Percentiles rank a stretch among this genome's conserved stretches.
Evolutionary conservation across 2,888 invertebrate species (phyloP).

Genomic region (Catonia carolina): DNA sequence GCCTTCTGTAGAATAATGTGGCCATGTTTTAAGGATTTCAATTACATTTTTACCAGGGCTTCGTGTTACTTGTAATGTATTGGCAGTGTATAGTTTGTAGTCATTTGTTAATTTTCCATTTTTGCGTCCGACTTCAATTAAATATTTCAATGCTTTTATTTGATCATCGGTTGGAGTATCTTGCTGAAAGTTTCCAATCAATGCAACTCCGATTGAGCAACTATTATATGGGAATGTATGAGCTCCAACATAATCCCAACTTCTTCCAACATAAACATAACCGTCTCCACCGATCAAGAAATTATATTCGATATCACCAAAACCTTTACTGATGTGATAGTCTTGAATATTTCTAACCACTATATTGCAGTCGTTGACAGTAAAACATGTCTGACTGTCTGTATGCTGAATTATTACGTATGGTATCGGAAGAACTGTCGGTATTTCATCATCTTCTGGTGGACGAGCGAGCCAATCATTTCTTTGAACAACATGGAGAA

Average conservation of each 20-base stretch:
- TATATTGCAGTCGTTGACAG: neutral
- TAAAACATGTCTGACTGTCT: neutral
- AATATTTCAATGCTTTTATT: conserved; percentile 16
- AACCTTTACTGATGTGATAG: conserved; percentile 16
- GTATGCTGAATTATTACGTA: neutral
- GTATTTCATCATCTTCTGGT: neutral
- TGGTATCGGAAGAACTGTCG: neutral
- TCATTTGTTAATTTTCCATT: conserved; percentile 18
- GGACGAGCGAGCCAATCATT: neutral
- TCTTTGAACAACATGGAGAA: too few species aligned
- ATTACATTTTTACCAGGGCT: conserved; percentile 24
- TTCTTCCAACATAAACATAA: conserved; percentile 43
- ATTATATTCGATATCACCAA: conserved; percentile 41
- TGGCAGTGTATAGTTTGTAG: conserved; percentile 19
- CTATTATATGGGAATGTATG: conserved; percentile 24
- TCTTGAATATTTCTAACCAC: conserved; percentile 17
- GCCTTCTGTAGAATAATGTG: conserved; percentile 8
- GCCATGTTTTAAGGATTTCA: conserved; percentile 14
- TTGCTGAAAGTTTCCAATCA: conserved; percentile 27
- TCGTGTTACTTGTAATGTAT: conserved; percentile 19
- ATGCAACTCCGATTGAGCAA: conserved; percentile 21
- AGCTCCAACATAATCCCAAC: conserved; percentile 43
- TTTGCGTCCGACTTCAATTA: conserved; percentile 21
- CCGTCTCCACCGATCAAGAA: conserved; percentile 50
- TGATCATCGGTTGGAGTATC: conserved; percentile 20